Percentiles rank a stretch among this genome's conserved stretches.
Conservation (phyloP, 2,888 invertebrate genomes). For the Sarcophaga rosellei region DNA sequence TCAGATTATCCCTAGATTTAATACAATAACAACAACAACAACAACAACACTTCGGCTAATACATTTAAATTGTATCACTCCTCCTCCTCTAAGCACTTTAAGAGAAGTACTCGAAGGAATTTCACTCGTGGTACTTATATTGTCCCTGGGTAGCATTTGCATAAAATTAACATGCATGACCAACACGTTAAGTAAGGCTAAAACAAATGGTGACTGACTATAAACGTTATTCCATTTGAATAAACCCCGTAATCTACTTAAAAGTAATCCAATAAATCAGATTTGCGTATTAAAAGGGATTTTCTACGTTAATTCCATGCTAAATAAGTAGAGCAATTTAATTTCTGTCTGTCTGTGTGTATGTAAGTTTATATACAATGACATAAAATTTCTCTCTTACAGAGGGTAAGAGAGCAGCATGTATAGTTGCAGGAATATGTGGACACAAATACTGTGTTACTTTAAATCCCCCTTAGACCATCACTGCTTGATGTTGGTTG, state of each 20-base stretch:
- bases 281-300: conserved; percentile 50
- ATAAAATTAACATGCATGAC: no score
- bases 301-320: conserved; percentile 11
- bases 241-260: conserved; percentile 9
- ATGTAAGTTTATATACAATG: no score
- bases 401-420: no score
- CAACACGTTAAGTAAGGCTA: no score
- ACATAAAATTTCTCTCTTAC: no score
- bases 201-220: no score
- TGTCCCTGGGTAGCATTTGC: no score
- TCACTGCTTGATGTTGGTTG: no score
- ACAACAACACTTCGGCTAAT: not conserved
- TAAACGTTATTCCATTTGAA: not conserved
- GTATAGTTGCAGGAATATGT: no score
- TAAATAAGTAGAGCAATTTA: conserved; percentile 28
- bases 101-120: not conserved
- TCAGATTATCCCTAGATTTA: conserved; percentile 65
- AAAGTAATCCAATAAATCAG: conserved; percentile 62
- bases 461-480: no score
- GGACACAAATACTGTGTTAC: no score
- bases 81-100: not conserved
- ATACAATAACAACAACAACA: conserved; percentile 19
- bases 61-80: conserved; percentile 42
- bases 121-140: not conserved
- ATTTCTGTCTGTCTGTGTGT: not conserved